Conservation (phyloP, 2,888 invertebrate genomes). For the Epistrophe eligans region DNA sequence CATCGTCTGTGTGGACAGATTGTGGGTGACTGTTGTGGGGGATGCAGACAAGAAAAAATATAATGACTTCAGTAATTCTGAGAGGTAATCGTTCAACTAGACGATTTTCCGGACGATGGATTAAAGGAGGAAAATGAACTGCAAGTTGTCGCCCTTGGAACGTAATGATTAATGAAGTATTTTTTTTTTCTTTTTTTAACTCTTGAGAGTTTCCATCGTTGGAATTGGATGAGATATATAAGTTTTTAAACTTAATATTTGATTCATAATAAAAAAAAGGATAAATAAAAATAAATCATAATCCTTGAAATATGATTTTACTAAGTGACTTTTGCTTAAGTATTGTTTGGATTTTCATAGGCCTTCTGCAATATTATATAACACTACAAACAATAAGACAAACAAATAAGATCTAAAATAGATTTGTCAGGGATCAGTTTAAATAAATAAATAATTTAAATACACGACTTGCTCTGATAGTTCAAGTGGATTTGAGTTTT, state of each 20-base stretch:
- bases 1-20: constrained; percentile 22
- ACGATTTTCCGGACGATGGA: constrained; percentile 39
- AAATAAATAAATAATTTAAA: no score
- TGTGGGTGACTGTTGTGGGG: constrained; percentile 18
- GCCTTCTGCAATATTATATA: no score
- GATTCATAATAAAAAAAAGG: neutral
- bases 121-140: constrained; percentile 23
- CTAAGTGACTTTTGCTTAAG: neutral
- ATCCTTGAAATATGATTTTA: neutral
- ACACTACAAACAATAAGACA: no score
- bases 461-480: no score
- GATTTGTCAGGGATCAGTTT: no score
- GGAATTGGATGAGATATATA: neutral
- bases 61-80: constrained; percentile 40
- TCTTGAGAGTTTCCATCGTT: constrained; percentile 4
- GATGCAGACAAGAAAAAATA: constrained; percentile 22
- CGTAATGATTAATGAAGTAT: constrained; percentile 56
- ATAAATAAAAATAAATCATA: neutral
- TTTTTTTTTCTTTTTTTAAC: neutral
- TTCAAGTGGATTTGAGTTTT: no score
- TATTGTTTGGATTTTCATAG: no score
- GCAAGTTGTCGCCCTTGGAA: constrained; percentile 32
- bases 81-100: constrained; percentile 54
- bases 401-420: no score
- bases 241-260: neutral